phyloP scores from a whole-genome alignment of 2,888 invertebrate genomes.

The Eustalomyia histrio region DNA sequence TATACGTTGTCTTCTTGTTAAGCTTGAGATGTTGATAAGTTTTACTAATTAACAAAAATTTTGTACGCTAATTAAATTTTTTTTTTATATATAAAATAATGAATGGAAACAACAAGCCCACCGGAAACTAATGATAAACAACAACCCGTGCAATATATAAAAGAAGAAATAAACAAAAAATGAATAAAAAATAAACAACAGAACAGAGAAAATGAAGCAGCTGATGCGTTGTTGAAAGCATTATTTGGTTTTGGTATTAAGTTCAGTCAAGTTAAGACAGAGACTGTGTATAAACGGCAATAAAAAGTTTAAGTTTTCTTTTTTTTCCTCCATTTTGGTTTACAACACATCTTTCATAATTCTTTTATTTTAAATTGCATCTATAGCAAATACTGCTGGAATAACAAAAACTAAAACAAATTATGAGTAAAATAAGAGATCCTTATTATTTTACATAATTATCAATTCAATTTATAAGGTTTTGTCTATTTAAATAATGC shows the following conservation, averaged over 20 bases:
- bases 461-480: conserved; percentile 43
- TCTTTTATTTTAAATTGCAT: conserved; percentile 41
- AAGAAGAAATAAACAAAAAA: conserved; percentile 29
- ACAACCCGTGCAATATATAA: conserved; percentile 37
- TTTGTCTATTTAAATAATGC: conserved; percentile 17
- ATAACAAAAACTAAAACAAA: conserved; percentile 11
- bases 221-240: conserved; percentile 50
- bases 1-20: conserved; percentile 52
- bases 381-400: conserved; percentile 10
- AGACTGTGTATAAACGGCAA: background rate
- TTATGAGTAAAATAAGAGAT: conserved; percentile 9
- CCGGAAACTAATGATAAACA: conserved; percentile 60
- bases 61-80: conserved; percentile 63
- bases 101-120: conserved; percentile 55
- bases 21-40: conserved; percentile 64
- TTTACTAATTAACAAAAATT: conserved; percentile 66
- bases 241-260: conserved; percentile 35
- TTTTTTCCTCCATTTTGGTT: too few species aligned
- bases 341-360: conserved; percentile 6
- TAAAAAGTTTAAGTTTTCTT: conserved; percentile 1
- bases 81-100: conserved; percentile 53
- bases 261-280: conserved; percentile 11
- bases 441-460: conserved; percentile 46
- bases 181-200: conserved; percentile 21
- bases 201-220: conserved; percentile 37